A percentile compares a stretch with the other conserved stretches of the same genome.
phyloP scores from a whole-genome alignment of 2,797 vertebrate species.

The Megaceryle alcyon region DNA sequence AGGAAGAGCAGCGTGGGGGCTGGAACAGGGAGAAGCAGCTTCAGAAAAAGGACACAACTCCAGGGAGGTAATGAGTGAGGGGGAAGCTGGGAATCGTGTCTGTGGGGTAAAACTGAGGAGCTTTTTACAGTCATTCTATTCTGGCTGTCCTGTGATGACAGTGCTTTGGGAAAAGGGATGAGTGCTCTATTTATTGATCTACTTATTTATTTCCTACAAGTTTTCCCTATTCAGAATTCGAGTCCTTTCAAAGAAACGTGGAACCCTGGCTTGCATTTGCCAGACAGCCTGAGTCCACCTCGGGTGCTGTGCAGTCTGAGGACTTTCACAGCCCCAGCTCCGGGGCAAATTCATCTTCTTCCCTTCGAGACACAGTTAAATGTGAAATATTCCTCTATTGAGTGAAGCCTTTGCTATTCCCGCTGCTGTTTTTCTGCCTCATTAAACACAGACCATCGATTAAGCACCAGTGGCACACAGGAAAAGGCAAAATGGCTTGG shows the following conservation, averaged over 20 bases:
- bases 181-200: too few species aligned
- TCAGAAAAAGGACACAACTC: not conserved
- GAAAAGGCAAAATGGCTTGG: conserved; percentile 9
- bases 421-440: not conserved
- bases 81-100: not conserved
- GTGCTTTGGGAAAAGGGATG: not conserved
- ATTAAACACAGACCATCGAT: not conserved
- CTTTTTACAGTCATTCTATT: not conserved
- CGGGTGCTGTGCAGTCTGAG: not conserved
- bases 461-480: not conserved
- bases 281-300: not conserved
- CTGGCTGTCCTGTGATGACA: not conserved
- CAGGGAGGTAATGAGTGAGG: not conserved
- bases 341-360: not conserved
- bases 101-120: not conserved
- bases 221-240: not conserved
- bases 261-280: not conserved
- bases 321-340: not conserved
- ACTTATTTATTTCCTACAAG: not conserved
- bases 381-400: not conserved
- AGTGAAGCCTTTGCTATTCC: not conserved
- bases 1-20: not conserved
- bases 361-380: not conserved
- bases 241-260: not conserved
- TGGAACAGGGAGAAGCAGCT: not conserved